These are phyloP conservation scores for Naja naja DNA, from an alignment of 2,113 vertebrate species.

Conservation along the genomic window DNA sequence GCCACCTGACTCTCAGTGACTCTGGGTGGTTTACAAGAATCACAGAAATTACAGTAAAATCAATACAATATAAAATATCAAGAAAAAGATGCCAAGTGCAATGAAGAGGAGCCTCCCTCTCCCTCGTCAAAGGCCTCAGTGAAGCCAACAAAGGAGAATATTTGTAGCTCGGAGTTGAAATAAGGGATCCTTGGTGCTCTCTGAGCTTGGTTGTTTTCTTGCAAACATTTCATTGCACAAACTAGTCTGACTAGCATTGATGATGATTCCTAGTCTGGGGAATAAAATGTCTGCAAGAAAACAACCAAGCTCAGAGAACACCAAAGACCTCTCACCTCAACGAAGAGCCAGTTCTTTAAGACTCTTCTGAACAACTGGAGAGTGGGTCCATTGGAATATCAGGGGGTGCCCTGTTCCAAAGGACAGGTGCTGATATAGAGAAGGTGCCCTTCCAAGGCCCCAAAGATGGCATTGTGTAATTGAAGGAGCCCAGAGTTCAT, in stretches of 20 bases:
- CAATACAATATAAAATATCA: background rate
- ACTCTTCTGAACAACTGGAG: background rate
- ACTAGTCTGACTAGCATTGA: background rate
- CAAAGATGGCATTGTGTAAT: background rate
- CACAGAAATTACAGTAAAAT: background rate
- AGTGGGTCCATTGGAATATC: background rate
- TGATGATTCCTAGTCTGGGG: background rate
- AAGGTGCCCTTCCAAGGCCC: background rate
- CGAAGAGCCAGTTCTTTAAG: background rate
- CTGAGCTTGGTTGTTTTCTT: background rate
- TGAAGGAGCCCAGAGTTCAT: background rate
- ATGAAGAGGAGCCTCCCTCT: background rate
- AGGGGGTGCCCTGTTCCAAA: background rate
- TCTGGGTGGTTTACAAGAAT: background rate
- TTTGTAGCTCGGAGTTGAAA: background rate
- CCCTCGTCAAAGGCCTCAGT: background rate
- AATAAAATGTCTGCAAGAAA: background rate
- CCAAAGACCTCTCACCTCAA: background rate
- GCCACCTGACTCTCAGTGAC: background rate
- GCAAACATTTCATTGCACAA: background rate
- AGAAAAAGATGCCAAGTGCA: background rate
- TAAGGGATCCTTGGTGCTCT: background rate
- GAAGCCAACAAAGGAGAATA: background rate
- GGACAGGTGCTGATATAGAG: background rate
- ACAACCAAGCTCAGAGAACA: background rate